phyloP scores from a whole-genome alignment of 2,888 invertebrate genomes.

The Machimus rusticus region DNA sequence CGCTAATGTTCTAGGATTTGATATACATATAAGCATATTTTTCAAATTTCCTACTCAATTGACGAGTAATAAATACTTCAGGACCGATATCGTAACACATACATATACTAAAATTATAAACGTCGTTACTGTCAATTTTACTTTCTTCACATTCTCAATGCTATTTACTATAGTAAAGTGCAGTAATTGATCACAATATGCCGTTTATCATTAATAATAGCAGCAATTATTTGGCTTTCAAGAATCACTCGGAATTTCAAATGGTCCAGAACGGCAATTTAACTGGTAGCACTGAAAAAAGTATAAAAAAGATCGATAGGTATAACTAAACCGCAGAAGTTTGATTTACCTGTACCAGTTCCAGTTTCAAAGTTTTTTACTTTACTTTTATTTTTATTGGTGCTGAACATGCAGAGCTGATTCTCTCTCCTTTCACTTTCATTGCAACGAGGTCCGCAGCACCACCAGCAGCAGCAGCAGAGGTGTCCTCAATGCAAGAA shows the following conservation, averaged over 20 bases:
- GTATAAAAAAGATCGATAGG: not conserved
- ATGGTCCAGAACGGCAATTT: not conserved
- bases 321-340: not conserved
- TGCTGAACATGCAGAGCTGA: not conserved
- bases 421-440: constrained; percentile 48
- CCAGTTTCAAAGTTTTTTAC: constrained; percentile 9
- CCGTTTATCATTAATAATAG: not conserved
- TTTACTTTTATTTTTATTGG: not conserved
- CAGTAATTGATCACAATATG: not conserved
- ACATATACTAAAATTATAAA: not conserved
- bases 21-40: too few relatives aligned
- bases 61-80: too few relatives aligned
- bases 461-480: constrained; percentile 4
- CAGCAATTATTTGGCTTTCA: not conserved
- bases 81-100: not conserved
- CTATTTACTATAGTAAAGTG: not conserved
- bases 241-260: not conserved
- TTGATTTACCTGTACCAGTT: constrained; percentile 41
- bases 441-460: constrained; percentile 30
- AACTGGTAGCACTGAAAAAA: not conserved
- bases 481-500: constrained; percentile 41
- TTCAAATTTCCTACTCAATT: too few relatives aligned
- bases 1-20: too few relatives aligned
- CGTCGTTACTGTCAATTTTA: not conserved
- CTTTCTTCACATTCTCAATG: not conserved